phyloP scores from a whole-genome alignment of 1,140 invertebrate species.

The Pectinophora gossypiella region DNA sequence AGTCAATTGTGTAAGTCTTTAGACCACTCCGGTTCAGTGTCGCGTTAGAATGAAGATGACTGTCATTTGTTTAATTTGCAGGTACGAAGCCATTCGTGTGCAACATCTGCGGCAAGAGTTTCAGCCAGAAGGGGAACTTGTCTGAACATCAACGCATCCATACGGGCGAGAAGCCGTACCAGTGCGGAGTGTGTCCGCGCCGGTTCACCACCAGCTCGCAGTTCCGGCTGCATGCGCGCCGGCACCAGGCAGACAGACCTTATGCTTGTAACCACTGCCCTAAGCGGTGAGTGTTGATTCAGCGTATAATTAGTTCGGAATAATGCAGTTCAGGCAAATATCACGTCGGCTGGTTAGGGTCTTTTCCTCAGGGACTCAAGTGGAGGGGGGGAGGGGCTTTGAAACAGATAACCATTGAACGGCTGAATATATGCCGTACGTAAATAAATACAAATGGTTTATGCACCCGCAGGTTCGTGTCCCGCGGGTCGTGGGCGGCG shows the following conservation, averaged over 20 bases:
- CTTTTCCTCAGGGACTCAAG: no score
- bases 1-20: no score
- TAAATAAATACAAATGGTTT: background rate
- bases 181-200: constrained; percentile 80
- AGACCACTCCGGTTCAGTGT: no score
- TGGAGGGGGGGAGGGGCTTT: no score
- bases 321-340: no score
- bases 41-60: no score
- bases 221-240: constrained; percentile 73
- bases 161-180: constrained; percentile 82
- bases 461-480: constrained; percentile 73
- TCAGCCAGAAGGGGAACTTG: constrained; percentile 80
- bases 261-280: constrained; percentile 19
- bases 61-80: constrained; percentile 8
- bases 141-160: constrained; percentile 77
- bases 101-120: constrained; percentile 81
- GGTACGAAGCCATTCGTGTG: constrained; percentile 75
- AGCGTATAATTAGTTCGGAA: no score
- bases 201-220: constrained; percentile 83
- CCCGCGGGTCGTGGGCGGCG: constrained; percentile 80
- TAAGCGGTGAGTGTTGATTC: background rate
- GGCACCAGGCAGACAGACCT: constrained; percentile 56
- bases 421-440: no score
- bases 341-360: no score
- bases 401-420: no score